Conservation (phyloP, 2,113 vertebrate genomes). For the Sorex araneus region DNA sequence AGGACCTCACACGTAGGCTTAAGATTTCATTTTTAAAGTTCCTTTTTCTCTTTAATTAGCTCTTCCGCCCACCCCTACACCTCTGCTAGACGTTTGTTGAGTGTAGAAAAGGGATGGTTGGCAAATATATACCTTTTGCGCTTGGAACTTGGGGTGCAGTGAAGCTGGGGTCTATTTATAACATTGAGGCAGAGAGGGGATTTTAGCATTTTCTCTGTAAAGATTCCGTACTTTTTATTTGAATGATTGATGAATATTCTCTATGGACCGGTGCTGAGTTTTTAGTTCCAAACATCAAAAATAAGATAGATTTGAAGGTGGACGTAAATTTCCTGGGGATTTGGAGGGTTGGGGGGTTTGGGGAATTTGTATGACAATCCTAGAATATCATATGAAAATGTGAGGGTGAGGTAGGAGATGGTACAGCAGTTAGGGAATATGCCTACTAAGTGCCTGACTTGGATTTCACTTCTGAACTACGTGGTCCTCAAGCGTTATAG, state of each 20-base stretch:
- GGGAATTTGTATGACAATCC: neutral
- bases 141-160: too few relatives aligned
- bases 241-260: neutral
- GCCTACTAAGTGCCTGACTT: too few relatives aligned
- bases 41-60: too few relatives aligned
- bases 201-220: neutral
- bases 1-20: neutral
- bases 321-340: conserved; percentile 30
- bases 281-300: neutral
- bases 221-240: neutral
- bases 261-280: neutral
- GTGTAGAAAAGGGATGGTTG: too few relatives aligned
- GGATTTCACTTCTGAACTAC: too few relatives aligned
- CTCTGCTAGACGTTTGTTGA: too few relatives aligned
- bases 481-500: too few relatives aligned
- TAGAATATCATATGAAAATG: neutral
- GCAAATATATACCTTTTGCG: neutral
- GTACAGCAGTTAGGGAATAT: too few relatives aligned
- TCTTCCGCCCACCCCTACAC: too few relatives aligned
- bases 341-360: neutral
- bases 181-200: neutral
- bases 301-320: conserved; percentile 15
- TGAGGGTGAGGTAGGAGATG: too few relatives aligned
- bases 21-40: neutral
- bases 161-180: too few relatives aligned